Conservation (phyloP, 2,797 vertebrate genomes). For the Aphelocoma californica region DNA sequence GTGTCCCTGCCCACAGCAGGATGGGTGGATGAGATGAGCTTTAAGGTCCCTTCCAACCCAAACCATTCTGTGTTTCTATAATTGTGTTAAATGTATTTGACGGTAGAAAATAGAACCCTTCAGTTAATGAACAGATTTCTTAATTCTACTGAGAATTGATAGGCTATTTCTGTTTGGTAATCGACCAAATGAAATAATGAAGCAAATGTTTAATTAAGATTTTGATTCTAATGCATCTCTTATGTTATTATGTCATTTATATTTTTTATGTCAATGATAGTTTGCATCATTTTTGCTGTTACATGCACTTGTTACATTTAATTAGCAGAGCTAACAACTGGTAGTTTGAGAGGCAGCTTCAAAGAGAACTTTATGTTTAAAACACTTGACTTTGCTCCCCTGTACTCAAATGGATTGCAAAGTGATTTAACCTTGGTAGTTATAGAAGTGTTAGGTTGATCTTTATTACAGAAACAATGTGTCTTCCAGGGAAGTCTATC, state of each 20-base stretch:
- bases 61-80: neutral
- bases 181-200: neutral
- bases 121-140: neutral
- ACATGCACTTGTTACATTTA: neutral
- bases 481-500: conserved; percentile 26
- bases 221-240: neutral
- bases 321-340: neutral
- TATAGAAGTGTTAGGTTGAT: neutral
- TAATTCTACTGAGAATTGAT: neutral
- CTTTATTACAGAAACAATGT: conserved; percentile 10
- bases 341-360: neutral
- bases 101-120: neutral
- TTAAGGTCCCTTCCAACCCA: neutral
- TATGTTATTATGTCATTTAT: neutral
- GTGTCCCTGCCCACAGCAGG: neutral
- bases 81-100: neutral
- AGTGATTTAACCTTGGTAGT: neutral
- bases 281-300: neutral
- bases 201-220: neutral
- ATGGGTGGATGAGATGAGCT: neutral
- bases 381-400: neutral
- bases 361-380: neutral
- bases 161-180: neutral
- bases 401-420: neutral
- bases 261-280: neutral